Evolutionary conservation across 1,140 invertebrate genomes (phyloP).

Genomic region (Platorchestia sp.): DNA sequence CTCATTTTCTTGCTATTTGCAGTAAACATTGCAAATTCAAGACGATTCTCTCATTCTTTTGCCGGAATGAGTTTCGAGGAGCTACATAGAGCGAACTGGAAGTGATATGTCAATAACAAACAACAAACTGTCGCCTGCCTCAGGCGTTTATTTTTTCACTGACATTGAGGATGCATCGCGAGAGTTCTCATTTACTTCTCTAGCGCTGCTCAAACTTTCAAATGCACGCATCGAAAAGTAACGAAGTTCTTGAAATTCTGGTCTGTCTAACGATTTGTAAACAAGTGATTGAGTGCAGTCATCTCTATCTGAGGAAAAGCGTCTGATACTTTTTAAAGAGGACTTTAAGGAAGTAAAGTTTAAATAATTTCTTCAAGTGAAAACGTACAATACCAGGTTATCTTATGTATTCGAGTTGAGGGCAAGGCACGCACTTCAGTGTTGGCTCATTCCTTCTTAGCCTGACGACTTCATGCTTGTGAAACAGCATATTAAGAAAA

Average conservation of each 20-base stretch:
- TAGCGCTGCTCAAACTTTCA: neutral
- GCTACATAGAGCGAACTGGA: neutral
- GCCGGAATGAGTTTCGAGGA: slow-evolving; percentile 8
- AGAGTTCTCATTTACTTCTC: neutral
- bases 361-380: neutral
- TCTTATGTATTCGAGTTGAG: neutral
- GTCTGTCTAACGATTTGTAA: too few relatives aligned
- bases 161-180: neutral
- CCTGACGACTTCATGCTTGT: neutral
- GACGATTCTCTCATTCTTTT: neutral
- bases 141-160: neutral
- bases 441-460: neutral
- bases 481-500: neutral
- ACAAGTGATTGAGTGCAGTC: too few relatives aligned
- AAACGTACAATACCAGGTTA: neutral
- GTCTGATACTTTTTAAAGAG: neutral
- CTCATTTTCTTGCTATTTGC: neutral
- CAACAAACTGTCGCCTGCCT: neutral
- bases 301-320: neutral
- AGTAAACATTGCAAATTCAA: slow-evolving; percentile 18
- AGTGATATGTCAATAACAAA: slow-evolving; percentile 32
- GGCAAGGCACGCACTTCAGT: neutral
- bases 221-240: neutral
- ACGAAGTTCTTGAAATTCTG: neutral
- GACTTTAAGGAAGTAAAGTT: neutral